phyloP scores from a whole-genome alignment of 2,797 vertebrate genomes.

The Pampus argenteus region DNA sequence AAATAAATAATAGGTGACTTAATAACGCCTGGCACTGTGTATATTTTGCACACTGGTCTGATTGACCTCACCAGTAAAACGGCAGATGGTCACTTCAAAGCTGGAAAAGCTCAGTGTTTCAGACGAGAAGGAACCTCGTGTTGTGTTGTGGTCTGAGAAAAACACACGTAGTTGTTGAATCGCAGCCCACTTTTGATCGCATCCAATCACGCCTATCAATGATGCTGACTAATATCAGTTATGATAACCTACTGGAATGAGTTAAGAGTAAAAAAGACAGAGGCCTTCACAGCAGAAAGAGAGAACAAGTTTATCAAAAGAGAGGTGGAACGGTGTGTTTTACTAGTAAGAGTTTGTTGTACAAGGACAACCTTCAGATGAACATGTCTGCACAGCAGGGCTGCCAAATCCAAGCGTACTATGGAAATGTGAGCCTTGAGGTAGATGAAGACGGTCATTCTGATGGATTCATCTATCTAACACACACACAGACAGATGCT shows the following conservation, averaged over 20 bases:
- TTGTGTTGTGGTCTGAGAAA: too few relatives aligned
- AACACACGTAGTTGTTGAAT: too few relatives aligned
- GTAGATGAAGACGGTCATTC: constrained; percentile 27
- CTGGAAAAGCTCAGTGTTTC: too few relatives aligned
- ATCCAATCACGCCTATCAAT: too few relatives aligned
- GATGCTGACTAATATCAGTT: too few relatives aligned
- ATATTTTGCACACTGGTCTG: too few relatives aligned
- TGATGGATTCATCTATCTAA: constrained; percentile 37
- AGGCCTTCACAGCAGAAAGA: neutral
- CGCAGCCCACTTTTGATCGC: too few relatives aligned
- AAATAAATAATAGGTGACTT: too few relatives aligned
- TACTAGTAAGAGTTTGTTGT: constrained; percentile 43
- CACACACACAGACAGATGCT: neutral
- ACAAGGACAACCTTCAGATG: constrained; percentile 64
- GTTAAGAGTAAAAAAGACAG: neutral
- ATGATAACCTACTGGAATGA: neutral
- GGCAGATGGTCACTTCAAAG: too few relatives aligned
- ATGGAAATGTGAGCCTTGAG: constrained; percentile 30
- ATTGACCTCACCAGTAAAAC: too few relatives aligned
- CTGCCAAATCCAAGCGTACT: constrained; percentile 45
- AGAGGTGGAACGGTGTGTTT: constrained; percentile 24
- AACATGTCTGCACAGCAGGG: constrained; percentile 64
- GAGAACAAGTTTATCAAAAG: constrained; percentile 22
- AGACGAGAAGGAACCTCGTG: too few relatives aligned
- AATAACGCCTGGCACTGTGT: too few relatives aligned